Conservation (phyloP, 2,797 vertebrate genomes). For the Ispidina lecontei region DNA sequence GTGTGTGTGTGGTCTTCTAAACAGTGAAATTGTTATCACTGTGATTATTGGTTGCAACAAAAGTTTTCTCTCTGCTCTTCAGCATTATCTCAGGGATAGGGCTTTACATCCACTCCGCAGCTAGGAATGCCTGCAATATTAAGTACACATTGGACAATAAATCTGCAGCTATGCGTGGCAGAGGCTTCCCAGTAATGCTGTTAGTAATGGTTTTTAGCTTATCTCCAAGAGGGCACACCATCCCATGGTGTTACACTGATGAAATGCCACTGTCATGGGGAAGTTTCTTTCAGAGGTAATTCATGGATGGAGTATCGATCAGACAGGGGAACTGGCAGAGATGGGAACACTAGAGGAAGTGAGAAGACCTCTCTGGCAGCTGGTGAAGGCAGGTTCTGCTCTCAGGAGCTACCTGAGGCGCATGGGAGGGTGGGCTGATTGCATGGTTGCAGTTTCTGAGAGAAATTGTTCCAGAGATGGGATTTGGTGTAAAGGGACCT, state of each 20-base stretch:
- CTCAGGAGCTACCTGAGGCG: neutral
- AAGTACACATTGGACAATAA: neutral
- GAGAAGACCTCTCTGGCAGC: neutral
- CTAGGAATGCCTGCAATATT: neutral
- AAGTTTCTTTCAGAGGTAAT: neutral
- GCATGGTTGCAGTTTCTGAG: neutral
- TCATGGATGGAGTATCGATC: neutral
- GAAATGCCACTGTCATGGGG: neutral
- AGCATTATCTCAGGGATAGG: neutral
- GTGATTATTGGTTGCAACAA: neutral
- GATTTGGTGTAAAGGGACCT: neutral
- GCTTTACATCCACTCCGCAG: neutral
- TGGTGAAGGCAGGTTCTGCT: neutral
- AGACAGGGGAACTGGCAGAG: neutral
- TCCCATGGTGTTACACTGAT: neutral
- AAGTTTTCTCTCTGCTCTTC: neutral
- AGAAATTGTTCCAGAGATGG: neutral
- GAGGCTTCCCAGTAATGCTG: neutral
- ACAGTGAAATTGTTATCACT: neutral
- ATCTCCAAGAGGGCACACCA: fast-evolving
- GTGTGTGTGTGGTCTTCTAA: neutral
- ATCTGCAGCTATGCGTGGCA: neutral
- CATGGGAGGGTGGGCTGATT: neutral
- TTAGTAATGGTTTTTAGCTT: neutral
- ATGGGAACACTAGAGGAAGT: neutral